These are phyloP conservation scores for Patiria pectinifera DNA, from an alignment of 53 echinoderm and acorn worm genomes.

Conservation along the genomic window DNA sequence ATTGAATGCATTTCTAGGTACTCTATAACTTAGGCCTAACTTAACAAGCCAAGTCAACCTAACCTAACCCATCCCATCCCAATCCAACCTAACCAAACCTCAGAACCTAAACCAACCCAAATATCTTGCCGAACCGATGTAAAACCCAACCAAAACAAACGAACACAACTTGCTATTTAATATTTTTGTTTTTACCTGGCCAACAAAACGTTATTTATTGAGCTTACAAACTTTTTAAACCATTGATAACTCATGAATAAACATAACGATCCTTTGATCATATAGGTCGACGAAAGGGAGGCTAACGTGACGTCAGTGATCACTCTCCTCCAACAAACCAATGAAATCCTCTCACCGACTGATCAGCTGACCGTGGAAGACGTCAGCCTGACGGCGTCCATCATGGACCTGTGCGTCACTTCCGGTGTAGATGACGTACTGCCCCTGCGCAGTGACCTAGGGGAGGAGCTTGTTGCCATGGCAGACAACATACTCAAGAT, in stretches of 20 bases:
- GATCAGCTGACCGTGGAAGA: slow-evolving; percentile 66
- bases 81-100: background rate
- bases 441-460: slow-evolving; percentile 57
- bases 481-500: slow-evolving; percentile 78
- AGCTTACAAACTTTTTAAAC: too few relatives aligned
- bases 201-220: too few relatives aligned
- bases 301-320: slow-evolving; percentile 48
- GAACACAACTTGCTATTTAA: too few relatives aligned
- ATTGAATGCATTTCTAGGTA: background rate
- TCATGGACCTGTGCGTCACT: slow-evolving; percentile 72
- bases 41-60: too few relatives aligned
- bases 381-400: slow-evolving; percentile 65
- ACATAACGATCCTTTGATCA: background rate
- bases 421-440: slow-evolving; percentile 76
- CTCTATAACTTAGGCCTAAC: too few relatives aligned
- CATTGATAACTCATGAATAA: background rate
- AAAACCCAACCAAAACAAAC: background rate
- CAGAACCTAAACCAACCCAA: background rate
- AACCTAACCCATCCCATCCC: background rate
- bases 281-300: slow-evolving; percentile 8
- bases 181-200: too few relatives aligned
- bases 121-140: background rate
- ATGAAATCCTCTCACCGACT: slow-evolving; percentile 54
- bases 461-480: slow-evolving; percentile 66
- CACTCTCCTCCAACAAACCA: slow-evolving; percentile 63